These are phyloP conservation scores for Drosophila prosaltans DNA, from an alignment of 1,140 invertebrate species.

Conservation along the genomic window DNA sequence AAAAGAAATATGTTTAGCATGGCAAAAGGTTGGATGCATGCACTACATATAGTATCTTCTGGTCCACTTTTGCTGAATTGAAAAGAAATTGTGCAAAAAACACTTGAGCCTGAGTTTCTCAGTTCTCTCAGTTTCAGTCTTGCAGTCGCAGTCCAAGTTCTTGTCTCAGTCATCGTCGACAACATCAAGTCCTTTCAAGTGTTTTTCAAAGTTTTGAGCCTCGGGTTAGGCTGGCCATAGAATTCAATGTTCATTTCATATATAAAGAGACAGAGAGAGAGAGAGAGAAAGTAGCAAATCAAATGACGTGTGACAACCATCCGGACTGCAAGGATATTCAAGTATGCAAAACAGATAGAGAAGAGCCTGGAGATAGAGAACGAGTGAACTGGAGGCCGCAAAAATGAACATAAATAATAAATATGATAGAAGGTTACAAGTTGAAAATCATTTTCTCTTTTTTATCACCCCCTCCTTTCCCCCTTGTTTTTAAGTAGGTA, in stretches of 20 bases:
- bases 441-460: slow-evolving; percentile 8
- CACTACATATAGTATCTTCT: slow-evolving; percentile 50
- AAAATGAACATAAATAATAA: slow-evolving; percentile 21
- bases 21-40: slow-evolving; percentile 32
- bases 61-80: slow-evolving; percentile 78
- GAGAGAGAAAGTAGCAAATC: slow-evolving; percentile 60
- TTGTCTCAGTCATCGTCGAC: slow-evolving; percentile 37
- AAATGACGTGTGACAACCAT: slow-evolving; percentile 72
- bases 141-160: slow-evolving; percentile 21
- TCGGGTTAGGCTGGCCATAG: slow-evolving; percentile 51
- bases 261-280: slow-evolving; percentile 5
- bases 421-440: slow-evolving; percentile 12
- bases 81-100: slow-evolving; percentile 81
- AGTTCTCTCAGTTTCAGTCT: slow-evolving; percentile 34
- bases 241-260: slow-evolving; percentile 54
- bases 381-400: slow-evolving; percentile 2
- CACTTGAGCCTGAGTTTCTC: slow-evolving; percentile 59
- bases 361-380: neutral
- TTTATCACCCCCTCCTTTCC: neutral
- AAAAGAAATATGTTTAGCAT: slow-evolving; percentile 58
- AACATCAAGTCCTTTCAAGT: slow-evolving; percentile 51
- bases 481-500: neutral
- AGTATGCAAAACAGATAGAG: slow-evolving; percentile 41
- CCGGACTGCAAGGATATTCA: slow-evolving; percentile 56
- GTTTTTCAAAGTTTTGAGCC: slow-evolving; percentile 74